Evolutionary conservation across 2,888 invertebrate genomes (phyloP), one percentile per base, ranked within the genome.

Genomic region (Melieria picta): DNA sequence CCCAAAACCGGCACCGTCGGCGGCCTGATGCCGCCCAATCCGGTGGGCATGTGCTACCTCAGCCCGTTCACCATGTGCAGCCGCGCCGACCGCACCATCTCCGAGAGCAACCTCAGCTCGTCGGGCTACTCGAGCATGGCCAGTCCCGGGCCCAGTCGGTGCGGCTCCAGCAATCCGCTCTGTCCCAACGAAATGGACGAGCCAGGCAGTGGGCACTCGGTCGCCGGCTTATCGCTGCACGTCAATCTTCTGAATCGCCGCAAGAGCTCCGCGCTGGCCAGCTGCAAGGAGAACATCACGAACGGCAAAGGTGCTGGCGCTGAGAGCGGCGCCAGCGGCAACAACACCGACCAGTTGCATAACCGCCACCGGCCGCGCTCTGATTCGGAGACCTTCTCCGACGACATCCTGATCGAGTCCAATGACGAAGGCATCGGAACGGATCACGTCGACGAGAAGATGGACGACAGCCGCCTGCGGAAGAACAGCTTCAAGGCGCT

Each of bases 121-220:
- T 94, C 94, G 0, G 94, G 94, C 7, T 94, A 94, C 84, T 93
- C 93, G 76, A 94, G 94, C 4, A 94, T 94, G 92, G 93, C 94
- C 0, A 93, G 93, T 85, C 94, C 94, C 0, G 94, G 93, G 0
- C 93, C 94, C 5, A 94, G 94, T 1, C 88, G 94, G 74, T 94
- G 94, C 82, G 93, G 93, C 6, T 94, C 94, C 0, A 93, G 92
- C 80, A 94, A 94, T 84, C 94, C 94, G 0, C 84, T 94, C 4
- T 93, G 92, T 82, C 91, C 92, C 2, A 91, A 91, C 10, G 93
- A 93, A 87, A 91, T 91, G 89, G 93, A 93, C 80, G 93, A 93
- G 79, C 91, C 91, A 2, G 91, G 91, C 2, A 89, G 90, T 61
- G 91, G 83, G 46, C 81, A 82, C 67, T 76, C 81, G 50, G 79